Conservation (phyloP, 2,797 vertebrate genomes). For the Microcaecilia unicolor region DNA sequence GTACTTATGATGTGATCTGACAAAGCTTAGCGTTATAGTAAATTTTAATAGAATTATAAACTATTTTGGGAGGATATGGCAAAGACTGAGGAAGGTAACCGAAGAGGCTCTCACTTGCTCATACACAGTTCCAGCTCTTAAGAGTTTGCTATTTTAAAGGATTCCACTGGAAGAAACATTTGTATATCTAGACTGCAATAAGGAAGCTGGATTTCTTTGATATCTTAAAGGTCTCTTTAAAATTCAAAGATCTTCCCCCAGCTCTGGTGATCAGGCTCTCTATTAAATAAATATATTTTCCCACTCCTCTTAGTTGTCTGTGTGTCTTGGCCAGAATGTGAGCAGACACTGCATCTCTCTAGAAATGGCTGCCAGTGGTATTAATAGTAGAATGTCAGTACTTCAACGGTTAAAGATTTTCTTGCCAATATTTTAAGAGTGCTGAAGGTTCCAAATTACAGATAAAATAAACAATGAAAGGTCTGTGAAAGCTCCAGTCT, state of each 20-base stretch:
- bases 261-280: too few species aligned
- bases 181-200: too few species aligned
- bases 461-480: conserved; percentile 72
- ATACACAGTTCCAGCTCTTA: conserved; percentile 12
- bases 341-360: conserved; percentile 21
- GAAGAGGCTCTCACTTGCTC: too few species aligned
- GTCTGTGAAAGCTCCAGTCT: conserved; percentile 69
- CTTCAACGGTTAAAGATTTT: conserved; percentile 63
- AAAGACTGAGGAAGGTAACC: too few species aligned
- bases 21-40: too few species aligned
- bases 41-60: too few species aligned
- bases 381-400: too few species aligned
- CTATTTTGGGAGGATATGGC: too few species aligned
- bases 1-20: too few species aligned
- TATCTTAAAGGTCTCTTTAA: not conserved
- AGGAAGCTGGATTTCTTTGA: not conserved
- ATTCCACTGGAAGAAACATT: not conserved
- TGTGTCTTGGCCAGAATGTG: conserved; percentile 25
- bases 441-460: conserved; percentile 75
- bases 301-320: conserved; percentile 38
- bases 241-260: too few species aligned
- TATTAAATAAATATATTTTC: conserved; percentile 31
- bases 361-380: too few species aligned
- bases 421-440: conserved; percentile 74
- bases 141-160: conserved; percentile 21